Evolutionary conservation across 2,888 invertebrate species (phyloP).

Genomic region (Polietes domitor): DNA sequence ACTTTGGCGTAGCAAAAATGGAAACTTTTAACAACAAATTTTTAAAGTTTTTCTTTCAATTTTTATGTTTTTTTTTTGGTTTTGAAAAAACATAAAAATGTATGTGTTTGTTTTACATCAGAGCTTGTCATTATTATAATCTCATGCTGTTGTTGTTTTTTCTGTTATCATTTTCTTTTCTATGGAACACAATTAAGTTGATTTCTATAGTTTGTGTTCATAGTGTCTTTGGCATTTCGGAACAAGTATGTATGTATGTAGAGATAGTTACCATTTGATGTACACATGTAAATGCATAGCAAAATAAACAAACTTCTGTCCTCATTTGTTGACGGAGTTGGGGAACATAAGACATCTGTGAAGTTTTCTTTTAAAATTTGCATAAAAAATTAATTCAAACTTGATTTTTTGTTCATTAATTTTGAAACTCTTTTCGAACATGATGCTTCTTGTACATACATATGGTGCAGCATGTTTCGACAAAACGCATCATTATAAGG

Average conservation of each 20-base stretch:
- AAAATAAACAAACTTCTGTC: conserved; percentile 3
- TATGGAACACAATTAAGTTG: conserved; percentile 27
- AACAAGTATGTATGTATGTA: not conserved
- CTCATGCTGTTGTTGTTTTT: not conserved
- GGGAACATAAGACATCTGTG: not conserved
- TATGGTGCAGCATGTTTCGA: not conserved
- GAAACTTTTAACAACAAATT: conserved; percentile 25
- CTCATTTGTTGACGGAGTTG: not conserved
- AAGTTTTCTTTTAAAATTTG: conserved; percentile 12
- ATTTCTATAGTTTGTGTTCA: conserved; percentile 21
- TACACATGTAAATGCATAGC: too few relatives aligned
- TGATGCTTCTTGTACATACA: not conserved
- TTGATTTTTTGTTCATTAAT: conserved; percentile 28
- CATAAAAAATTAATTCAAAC: conserved; percentile 14
- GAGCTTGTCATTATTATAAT: conserved; percentile 15
- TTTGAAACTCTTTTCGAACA: conserved; percentile 18
- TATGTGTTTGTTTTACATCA: conserved; percentile 15
- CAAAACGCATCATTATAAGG: too few relatives aligned
- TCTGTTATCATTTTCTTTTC: not conserved
- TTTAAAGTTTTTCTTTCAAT: conserved; percentile 17
- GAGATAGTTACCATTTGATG: too few relatives aligned
- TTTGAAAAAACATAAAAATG: conserved; percentile 4
- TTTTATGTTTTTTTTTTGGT: conserved; percentile 21
- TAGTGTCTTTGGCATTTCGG: not conserved
- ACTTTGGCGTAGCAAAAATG: conserved; percentile 4